These are phyloP conservation scores for Hesperophylax magnus DNA, from an alignment of 1,140 invertebrate species.

Conservation along the genomic window DNA sequence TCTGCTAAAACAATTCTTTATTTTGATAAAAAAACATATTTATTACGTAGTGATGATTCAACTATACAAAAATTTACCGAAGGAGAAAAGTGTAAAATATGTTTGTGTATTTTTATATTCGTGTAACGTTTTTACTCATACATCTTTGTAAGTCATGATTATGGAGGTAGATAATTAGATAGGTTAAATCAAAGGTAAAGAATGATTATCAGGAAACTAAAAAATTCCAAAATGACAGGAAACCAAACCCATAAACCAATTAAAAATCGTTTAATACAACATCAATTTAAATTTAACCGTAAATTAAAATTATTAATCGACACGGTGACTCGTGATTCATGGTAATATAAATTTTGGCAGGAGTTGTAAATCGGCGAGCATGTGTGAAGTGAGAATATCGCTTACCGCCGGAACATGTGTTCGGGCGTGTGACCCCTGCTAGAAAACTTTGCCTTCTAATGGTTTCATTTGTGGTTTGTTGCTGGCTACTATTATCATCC, in stretches of 20 bases:
- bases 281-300: neutral
- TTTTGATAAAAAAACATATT: too few relatives aligned
- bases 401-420: neutral
- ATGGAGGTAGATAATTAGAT: too few relatives aligned
- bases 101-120: too few relatives aligned
- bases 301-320: neutral
- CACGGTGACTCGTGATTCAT: neutral
- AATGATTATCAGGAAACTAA: neutral
- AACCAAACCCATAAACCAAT: neutral
- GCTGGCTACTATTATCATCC: neutral
- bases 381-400: constrained; percentile 1
- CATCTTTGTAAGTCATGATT: too few relatives aligned
- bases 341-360: neutral
- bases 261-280: constrained; percentile 25
- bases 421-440: constrained; percentile 7
- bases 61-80: too few relatives aligned
- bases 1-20: too few relatives aligned
- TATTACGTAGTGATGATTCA: too few relatives aligned
- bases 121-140: too few relatives aligned
- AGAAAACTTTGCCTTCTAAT: constrained; percentile 29
- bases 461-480: constrained; percentile 44
- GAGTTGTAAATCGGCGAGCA: neutral
- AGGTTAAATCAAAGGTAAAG: too few relatives aligned
- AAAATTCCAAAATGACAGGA: neutral
- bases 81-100: too few relatives aligned